Evolutionary conservation across 2,888 invertebrate genomes (phyloP), one percentile per base, ranked within the genome.

Genomic region (Diaphora mendica): DNA sequence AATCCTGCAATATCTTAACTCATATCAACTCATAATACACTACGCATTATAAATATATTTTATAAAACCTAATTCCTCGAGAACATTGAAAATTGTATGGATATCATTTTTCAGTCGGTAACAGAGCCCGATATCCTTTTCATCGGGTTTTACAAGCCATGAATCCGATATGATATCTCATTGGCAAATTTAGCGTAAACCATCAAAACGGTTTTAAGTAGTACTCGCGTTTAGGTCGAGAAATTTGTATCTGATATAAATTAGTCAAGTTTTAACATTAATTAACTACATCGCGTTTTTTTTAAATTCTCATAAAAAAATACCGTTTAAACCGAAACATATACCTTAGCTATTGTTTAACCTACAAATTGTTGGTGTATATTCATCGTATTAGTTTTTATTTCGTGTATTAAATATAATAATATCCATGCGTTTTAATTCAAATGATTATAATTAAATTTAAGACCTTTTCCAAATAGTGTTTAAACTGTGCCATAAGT

Each of bases 181-280:
- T 92, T 92, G 93, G 91, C 84, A 93, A 93, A 93, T 94, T 93
- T 92, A 93, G 89, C 93, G 93, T 93, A 87, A 93, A 93, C 89
- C 91, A 87, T 91, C 88, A 89, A 62, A 87, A 79, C 81, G 82
- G 74, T 80, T 76, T 64, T 69, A 30, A 59, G 44, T n/a, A 68
- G 26, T 13, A 74, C 35, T 87, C 80, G 42, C 42, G 74, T 76
- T 82, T n/a, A 17, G n/a, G 68, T 35, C 17, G 11, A 0, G 15
- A 66, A 2, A 72, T 85, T 77, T 33, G 79, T 76, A 73, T 66
- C 77, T 71, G 35, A 59, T 44, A 70, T 15, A 35, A 20, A 17
- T 23, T 35, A 23, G 17, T 15, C 2, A 33, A 23, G 23, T 35
- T 33, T 64, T 33, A 0, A 64, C n/a, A n/a, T 55, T 3, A 4